Conservation (phyloP, 2,797 vertebrate species). For the Poeciliopsis gracilis region DNA sequence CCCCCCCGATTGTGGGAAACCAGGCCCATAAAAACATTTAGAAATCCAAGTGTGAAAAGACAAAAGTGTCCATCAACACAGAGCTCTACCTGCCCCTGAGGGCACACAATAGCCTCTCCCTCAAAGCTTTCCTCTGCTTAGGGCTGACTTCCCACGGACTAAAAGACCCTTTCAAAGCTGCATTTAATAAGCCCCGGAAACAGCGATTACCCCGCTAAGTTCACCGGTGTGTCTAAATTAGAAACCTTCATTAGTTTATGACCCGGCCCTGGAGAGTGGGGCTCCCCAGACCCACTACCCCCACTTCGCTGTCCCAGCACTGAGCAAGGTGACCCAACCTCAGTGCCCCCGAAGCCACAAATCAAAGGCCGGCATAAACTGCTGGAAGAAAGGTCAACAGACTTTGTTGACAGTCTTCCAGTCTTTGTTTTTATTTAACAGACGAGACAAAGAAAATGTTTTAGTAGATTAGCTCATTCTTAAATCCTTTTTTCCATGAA, state of each 20-base stretch:
- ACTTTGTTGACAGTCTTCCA: slow-evolving; percentile 77
- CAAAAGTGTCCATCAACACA: slow-evolving; percentile 70
- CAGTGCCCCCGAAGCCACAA: slow-evolving; percentile 71
- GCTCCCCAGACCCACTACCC: slow-evolving; percentile 32
- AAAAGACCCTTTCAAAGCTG: slow-evolving; percentile 77
- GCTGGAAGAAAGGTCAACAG: slow-evolving; percentile 81
- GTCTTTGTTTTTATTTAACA: slow-evolving; percentile 68
- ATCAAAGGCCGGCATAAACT: slow-evolving; percentile 72
- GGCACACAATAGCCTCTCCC: slow-evolving; percentile 64
- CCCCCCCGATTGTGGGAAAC: slow-evolving; percentile 37
- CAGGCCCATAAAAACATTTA: slow-evolving; percentile 53
- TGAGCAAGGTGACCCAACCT: slow-evolving; percentile 74
- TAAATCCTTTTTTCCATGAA: slow-evolving; percentile 13
- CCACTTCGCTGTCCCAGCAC: slow-evolving; percentile 50
- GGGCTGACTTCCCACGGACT: slow-evolving; percentile 75
- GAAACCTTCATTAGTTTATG: slow-evolving; percentile 87
- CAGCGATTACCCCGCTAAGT: slow-evolving; percentile 81
- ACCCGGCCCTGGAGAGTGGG: slow-evolving; percentile 72
- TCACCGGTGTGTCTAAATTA: slow-evolving; percentile 82
- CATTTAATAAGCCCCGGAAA: slow-evolving; percentile 83
- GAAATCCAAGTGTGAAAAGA: slow-evolving; percentile 65
- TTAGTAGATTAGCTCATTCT: slow-evolving; percentile 11
- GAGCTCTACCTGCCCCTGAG: slow-evolving; percentile 71
- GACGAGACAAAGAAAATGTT: slow-evolving; percentile 31
- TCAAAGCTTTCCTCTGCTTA: slow-evolving; percentile 65